phyloP scores from a whole-genome alignment of 2,888 invertebrate species.

The Eubasilissa splendida region DNA sequence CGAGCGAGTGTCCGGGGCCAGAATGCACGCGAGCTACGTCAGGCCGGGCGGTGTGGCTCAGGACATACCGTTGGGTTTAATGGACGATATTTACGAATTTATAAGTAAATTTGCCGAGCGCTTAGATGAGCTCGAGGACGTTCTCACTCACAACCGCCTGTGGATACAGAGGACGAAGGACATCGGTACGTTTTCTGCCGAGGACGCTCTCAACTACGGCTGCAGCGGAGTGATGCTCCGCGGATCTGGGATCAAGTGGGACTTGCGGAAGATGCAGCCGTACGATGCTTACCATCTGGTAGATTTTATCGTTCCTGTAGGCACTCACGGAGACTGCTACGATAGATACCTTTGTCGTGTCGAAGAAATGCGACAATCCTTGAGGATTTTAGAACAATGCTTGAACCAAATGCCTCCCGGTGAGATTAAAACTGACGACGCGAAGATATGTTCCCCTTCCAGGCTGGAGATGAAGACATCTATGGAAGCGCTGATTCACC shows the following conservation, averaged over 20 bases:
- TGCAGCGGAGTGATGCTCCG: slow-evolving; percentile 98
- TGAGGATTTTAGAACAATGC: slow-evolving; percentile 96
- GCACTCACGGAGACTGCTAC: slow-evolving; percentile 96
- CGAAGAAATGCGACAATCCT: slow-evolving; percentile 96
- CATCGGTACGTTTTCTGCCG: slow-evolving; percentile 91
- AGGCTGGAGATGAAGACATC: slow-evolving; percentile 96
- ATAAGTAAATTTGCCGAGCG: slow-evolving; percentile 87
- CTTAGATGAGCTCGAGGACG: slow-evolving; percentile 96
- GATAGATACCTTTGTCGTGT: slow-evolving; percentile 95
- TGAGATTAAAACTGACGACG: slow-evolving; percentile 95
- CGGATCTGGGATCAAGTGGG: slow-evolving; percentile 99
- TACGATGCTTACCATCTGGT: slow-evolving; percentile 96
- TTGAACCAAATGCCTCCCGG: slow-evolving; percentile 98
- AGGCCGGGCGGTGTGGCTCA: slow-evolving; percentile 95
- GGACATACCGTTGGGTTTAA: slow-evolving; percentile 95
- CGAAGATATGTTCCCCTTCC: slow-evolving; percentile 92
- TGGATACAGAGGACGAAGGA: slow-evolving; percentile 94
- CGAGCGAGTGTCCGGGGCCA: slow-evolving; percentile 96
- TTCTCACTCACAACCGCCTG: slow-evolving; percentile 91
- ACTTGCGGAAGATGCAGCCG: slow-evolving; percentile 94
- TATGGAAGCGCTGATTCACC: slow-evolving; percentile 98
- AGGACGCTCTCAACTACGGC: slow-evolving; percentile 95
- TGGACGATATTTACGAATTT: slow-evolving; percentile 98
- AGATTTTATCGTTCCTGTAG: slow-evolving; percentile 98
- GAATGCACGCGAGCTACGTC: slow-evolving; percentile 99